phyloP scores from a whole-genome alignment of 2,113 vertebrate genomes.

The Podiceps cristatus region DNA sequence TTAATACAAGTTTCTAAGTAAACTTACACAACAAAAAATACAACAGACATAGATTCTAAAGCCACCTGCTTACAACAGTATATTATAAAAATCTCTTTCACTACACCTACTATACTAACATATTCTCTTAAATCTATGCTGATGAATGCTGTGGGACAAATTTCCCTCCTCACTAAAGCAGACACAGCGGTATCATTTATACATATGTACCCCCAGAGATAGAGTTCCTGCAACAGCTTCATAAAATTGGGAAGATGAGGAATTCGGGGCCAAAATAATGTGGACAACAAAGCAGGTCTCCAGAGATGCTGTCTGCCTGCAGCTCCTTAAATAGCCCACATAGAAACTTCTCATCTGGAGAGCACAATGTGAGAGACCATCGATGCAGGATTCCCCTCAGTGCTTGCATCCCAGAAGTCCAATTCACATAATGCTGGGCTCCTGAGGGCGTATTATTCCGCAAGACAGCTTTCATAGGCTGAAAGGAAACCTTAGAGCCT shows the following conservation, averaged over 20 bases:
- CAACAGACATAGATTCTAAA: not conserved
- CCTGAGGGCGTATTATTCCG: rapidly evolving
- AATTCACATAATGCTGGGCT: not conserved
- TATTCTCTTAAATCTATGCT: not conserved
- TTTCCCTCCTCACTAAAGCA: not conserved
- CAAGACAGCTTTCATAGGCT: not conserved
- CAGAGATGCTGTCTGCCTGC: not conserved
- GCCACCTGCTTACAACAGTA: not conserved
- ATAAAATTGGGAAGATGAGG: not conserved
- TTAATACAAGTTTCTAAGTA: constrained; percentile 39
- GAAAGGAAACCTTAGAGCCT: not conserved
- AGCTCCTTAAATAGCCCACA: not conserved
- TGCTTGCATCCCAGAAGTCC: not conserved
- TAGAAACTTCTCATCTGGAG: not conserved
- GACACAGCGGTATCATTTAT: not conserved
- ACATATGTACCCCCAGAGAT: not conserved
- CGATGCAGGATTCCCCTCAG: not conserved
- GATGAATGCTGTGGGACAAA: not conserved
- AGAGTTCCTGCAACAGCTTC: not conserved
- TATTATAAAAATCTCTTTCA: not conserved
- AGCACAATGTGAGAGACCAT: not conserved
- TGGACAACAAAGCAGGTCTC: not conserved
- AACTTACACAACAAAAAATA: constrained; percentile 5
- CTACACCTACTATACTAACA: not conserved
- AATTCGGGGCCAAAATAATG: not conserved